Evolutionary conservation across 1,140 invertebrate genomes (phyloP).

Genomic region (Thaumetopoea pityocampa): DNA sequence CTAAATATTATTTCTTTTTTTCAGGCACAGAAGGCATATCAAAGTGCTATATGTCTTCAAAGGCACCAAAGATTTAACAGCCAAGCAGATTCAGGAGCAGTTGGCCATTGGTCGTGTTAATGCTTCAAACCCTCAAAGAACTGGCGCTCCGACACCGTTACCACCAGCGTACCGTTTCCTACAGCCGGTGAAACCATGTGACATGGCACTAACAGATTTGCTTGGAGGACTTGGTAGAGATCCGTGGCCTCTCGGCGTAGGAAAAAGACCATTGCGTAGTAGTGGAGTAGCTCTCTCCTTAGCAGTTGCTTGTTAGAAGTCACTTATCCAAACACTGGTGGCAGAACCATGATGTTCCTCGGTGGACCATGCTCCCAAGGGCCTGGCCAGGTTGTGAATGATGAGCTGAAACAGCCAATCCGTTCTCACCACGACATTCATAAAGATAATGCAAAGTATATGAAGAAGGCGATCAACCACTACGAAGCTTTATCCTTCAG

Average conservation of each 20-base stretch:
- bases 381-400: constrained; percentile 96
- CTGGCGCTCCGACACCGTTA: constrained; percentile 66
- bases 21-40: constrained; percentile 92
- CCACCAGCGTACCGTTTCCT: constrained; percentile 90
- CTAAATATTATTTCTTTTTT: too few species aligned
- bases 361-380: constrained; percentile 99
- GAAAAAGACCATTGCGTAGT: constrained; percentile 94
- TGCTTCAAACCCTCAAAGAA: constrained; percentile 76
- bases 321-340: constrained; percentile 97
- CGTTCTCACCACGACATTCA: constrained; percentile 99
- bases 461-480: constrained; percentile 99
- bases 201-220: constrained; percentile 95
- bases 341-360: constrained; percentile 96
- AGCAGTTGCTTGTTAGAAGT: constrained; percentile 96
- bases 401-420: constrained; percentile 98
- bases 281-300: constrained; percentile 97
- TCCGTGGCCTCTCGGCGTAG: constrained; percentile 97
- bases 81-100: constrained; percentile 98
- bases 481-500: constrained; percentile 94
- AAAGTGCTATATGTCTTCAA: constrained; percentile 98
- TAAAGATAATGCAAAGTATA: constrained; percentile 98
- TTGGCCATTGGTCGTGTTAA: constrained; percentile 86
- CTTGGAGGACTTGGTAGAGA: constrained; percentile 94
- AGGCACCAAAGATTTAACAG: constrained; percentile 97
- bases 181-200: constrained; percentile 96